phyloP scores from a whole-genome alignment of 2,888 invertebrate species.

The Nesidiocoris tenuis region DNA sequence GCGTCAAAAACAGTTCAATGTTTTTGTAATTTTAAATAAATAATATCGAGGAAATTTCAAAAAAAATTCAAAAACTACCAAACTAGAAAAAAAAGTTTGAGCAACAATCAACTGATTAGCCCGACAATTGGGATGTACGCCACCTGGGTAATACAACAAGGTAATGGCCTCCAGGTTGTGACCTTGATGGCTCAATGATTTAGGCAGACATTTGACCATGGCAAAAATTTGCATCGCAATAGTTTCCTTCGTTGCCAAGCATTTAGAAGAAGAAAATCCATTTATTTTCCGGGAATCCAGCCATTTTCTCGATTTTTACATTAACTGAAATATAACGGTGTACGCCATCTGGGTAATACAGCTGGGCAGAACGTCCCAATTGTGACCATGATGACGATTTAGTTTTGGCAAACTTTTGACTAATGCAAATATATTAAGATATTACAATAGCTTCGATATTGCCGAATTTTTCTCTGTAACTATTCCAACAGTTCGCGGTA shows the following conservation, averaged over 20 bases:
- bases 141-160: conserved; percentile 19
- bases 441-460: conserved; percentile 26
- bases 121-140: neutral
- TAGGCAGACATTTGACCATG: conserved; percentile 11
- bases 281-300: too few species aligned
- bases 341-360: conserved; percentile 14
- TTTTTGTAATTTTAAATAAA: too few species aligned
- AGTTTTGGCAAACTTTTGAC: conserved; percentile 28
- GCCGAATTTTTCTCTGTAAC: too few species aligned
- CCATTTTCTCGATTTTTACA: too few species aligned
- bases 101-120: too few species aligned
- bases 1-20: too few species aligned
- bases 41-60: too few species aligned
- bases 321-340: neutral
- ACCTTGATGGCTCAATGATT: neutral
- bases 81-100: too few species aligned
- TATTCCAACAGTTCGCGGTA: too few species aligned
- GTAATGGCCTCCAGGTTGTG: neutral
- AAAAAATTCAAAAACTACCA: too few species aligned
- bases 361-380: too few species aligned
- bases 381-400: neutral
- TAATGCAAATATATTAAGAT: conserved; percentile 2
- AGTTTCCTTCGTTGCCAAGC: conserved; percentile 15
- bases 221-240: conserved; percentile 1
- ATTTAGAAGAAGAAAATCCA: too few species aligned